Conservation (phyloP, 92 coral and sea anemone genomes). For the Zoanthus sansibaricus region DNA sequence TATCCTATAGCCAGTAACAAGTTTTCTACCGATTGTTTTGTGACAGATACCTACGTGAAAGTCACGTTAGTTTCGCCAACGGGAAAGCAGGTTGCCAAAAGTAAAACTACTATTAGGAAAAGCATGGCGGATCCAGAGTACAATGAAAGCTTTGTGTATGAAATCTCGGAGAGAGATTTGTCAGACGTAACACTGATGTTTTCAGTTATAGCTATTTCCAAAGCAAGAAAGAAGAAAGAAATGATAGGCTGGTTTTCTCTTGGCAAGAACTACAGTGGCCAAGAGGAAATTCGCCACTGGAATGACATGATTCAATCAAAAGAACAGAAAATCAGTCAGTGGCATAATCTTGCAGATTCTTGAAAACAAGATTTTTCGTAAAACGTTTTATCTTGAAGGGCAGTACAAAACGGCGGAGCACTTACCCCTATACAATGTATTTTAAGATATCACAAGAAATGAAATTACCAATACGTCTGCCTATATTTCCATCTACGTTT, state of each 20-base stretch:
- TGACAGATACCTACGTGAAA: constrained; percentile 98
- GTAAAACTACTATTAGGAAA: constrained; percentile 98
- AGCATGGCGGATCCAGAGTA: constrained; percentile 99
- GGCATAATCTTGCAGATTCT: constrained; percentile 93
- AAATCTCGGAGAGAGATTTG: constrained; percentile 98
- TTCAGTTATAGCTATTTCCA: constrained; percentile 91
- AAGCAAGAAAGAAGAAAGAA: constrained; percentile 94
- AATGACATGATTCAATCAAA: constrained; percentile 98
- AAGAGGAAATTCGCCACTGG: constrained; percentile 98
- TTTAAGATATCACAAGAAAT: not conserved
- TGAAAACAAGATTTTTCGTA: constrained; percentile 3
- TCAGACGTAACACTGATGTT: constrained; percentile 92
- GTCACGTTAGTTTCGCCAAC: constrained; percentile 94
- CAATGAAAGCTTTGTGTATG: constrained; percentile 98
- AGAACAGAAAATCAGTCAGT: constrained; percentile 90
- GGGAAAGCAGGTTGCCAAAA: constrained; percentile 98
- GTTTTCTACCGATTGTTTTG: constrained; percentile 36
- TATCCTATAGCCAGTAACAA: constrained; percentile 52
- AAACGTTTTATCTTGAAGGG: not conserved
- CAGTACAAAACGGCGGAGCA: constrained; percentile 25
- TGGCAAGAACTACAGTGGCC: constrained; percentile 97
- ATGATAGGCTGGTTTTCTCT: constrained; percentile 97
- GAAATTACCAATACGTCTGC: not conserved
- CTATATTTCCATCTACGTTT: not conserved
- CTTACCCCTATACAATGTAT: not conserved